These are phyloP conservation scores for Microplitis deprimator DNA, from an alignment of 2,888 invertebrate species.

Conservation along the genomic window DNA sequence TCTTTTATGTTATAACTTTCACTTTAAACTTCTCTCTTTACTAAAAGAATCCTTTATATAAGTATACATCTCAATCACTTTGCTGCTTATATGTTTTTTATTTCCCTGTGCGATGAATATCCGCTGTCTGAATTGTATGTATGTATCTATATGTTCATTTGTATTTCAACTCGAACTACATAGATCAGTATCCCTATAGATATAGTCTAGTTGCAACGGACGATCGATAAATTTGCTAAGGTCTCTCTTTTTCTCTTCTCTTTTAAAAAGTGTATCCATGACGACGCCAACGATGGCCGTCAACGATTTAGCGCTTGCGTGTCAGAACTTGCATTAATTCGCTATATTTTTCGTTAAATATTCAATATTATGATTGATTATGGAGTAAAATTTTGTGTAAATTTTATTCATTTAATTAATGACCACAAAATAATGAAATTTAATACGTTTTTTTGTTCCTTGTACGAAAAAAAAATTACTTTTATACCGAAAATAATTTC, in stretches of 20 bases:
- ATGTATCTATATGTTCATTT: background rate
- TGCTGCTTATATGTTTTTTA: background rate
- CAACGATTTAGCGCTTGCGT: slow-evolving; percentile 61
- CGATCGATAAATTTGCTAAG: slow-evolving; percentile 26
- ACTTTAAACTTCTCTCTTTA: slow-evolving; percentile 12
- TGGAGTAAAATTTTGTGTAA: background rate
- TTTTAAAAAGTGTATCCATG: slow-evolving; percentile 60
- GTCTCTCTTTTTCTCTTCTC: slow-evolving; percentile 20
- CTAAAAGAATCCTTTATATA: slow-evolving; percentile 12
- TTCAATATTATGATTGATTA: background rate
- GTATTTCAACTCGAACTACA: background rate
- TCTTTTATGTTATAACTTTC: slow-evolving; percentile 52
- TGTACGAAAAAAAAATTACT: background rate
- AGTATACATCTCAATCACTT: slow-evolving; percentile 31
- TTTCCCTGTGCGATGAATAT: background rate
- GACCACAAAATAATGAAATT: background rate
- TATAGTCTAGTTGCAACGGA: slow-evolving; percentile 6
- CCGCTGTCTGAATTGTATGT: background rate
- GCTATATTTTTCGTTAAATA: background rate
- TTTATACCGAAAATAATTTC: background rate
- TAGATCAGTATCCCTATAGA: slow-evolving; percentile 3
- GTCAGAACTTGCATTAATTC: background rate
- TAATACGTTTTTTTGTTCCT: background rate
- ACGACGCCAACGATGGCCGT: slow-evolving; percentile 64
- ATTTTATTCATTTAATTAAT: background rate